Evolutionary conservation across 2,888 invertebrate species (phyloP).

Genomic region (Apotomis betuletana): DNA sequence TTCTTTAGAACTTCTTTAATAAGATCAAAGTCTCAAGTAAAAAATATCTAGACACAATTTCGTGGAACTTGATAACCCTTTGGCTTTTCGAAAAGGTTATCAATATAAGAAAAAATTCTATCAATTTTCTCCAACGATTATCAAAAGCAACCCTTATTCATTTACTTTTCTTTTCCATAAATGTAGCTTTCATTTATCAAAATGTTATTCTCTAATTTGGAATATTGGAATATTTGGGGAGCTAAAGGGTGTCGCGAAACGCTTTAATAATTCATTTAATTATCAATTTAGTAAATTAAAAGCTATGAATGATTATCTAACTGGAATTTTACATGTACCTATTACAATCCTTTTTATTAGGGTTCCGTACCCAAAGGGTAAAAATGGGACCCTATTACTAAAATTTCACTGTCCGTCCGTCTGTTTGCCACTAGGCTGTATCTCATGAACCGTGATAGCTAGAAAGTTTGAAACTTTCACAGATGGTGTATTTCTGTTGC

Average conservation of each 20-base stretch:
- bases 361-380: no score
- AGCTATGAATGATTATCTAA: not conserved
- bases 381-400: no score
- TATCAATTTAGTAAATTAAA: not conserved
- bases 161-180: conserved; percentile 27
- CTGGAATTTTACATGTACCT: no score
- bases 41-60: not conserved
- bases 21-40: not conserved
- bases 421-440: no score
- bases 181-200: conserved; percentile 8
- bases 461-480: no score
- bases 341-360: no score
- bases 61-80: conserved; percentile 1
- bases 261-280: not conserved
- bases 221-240: conserved; percentile 1
- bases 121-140: conserved; percentile 8
- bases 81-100: not conserved
- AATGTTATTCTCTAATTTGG: conserved; percentile 11
- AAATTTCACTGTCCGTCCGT: no score
- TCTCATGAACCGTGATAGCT: no score
- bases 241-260: not conserved
- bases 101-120: conserved; percentile 10
- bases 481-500: no score
- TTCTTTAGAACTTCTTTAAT: not conserved
- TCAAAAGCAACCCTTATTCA: conserved; percentile 16